Conservation (phyloP, 2,113 vertebrate species). For the Onychostoma macrolepis region DNA sequence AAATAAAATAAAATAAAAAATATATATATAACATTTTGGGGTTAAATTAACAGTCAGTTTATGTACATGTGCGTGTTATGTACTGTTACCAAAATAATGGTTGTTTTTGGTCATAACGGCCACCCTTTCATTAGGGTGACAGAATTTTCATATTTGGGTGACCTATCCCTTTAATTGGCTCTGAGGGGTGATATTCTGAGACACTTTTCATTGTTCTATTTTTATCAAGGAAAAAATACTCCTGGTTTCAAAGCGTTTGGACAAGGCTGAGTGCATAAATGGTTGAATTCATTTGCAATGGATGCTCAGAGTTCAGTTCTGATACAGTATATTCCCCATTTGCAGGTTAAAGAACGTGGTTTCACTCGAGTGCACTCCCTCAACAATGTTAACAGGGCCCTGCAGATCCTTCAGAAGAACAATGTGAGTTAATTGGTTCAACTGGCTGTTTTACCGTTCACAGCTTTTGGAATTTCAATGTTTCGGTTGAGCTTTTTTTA, state of each 20-base stretch:
- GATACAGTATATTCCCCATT: slow-evolving; percentile 59
- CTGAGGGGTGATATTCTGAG: slow-evolving; percentile 14
- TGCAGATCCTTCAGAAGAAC: slow-evolving; percentile 93
- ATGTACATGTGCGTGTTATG: not conserved
- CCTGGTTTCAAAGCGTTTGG: not conserved
- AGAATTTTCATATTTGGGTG: not conserved
- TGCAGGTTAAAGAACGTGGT: slow-evolving; percentile 94
- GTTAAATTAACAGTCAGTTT: not conserved
- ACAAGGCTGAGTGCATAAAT: slow-evolving; percentile 8
- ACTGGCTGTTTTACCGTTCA: not conserved
- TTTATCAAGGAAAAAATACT: slow-evolving; percentile 7
- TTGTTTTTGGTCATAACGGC: not conserved
- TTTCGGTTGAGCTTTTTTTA: slow-evolving; percentile 28
- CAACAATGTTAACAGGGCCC: slow-evolving; percentile 98
- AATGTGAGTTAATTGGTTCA: slow-evolving; percentile 83
- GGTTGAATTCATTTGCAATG: slow-evolving; percentile 18
- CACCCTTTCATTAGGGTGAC: not conserved
- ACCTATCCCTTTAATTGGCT: not conserved
- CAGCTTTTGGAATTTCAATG: slow-evolving; percentile 25
- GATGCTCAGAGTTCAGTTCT: not conserved
- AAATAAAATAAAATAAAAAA: too few relatives aligned
- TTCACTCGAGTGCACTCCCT: slow-evolving; percentile 94
- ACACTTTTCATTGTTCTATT: not conserved
- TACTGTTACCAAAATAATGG: not conserved
- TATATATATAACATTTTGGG: too few relatives aligned